Evolutionary conservation across 2,888 invertebrate species (phyloP), one percentile per base, ranked within the genome.

Genomic region (Trachelus stipa): DNA sequence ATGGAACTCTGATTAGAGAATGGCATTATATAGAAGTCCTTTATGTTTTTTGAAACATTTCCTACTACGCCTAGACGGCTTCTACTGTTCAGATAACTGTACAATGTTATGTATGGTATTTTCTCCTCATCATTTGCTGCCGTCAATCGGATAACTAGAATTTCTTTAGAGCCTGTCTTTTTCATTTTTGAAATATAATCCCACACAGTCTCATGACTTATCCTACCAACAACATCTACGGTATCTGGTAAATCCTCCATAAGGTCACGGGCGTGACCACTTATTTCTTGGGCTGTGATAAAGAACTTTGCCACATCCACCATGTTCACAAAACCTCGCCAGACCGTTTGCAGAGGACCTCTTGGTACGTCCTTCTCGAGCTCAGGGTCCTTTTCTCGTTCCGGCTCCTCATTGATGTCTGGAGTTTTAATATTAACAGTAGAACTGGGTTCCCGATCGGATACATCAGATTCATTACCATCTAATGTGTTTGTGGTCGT

Each of bases 1-100:
- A 96, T 94, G 74, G 94, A 93, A 85, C 94, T 95, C 87, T 94
- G 95, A 80, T 95, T 95, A 0, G 96, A 95, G 81, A 98, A 92
- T 0, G 98, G 98, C 87, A 98, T 94, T 81, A 98, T 95, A 91
- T 98, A 98, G 91, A 98, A 97, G 91, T 98, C 98, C 91, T 98
- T 98, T 76, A 98, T 96, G 79, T 95, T 94, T 82, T 95, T 95
- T 76, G 95, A 95, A 11, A 94, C 93, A 79, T 95, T 95, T 81
- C 96, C 97, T 68, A 98, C 95, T 6, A 98, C 98, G 1, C 98
- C 97, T 87, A 97, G 92, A 87, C 96, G 93, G 88, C 88, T 96
- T 12, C 98, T 94, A 88, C 95, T 96, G 88, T 96, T 96, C 77
- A 99, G 93, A 92, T 98, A 98, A 84, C 96, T 96, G 91, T 97